Base-by-base conservation (phyloP, 2,113 vertebrate genomes). In the Osmerus mordax region DNA sequence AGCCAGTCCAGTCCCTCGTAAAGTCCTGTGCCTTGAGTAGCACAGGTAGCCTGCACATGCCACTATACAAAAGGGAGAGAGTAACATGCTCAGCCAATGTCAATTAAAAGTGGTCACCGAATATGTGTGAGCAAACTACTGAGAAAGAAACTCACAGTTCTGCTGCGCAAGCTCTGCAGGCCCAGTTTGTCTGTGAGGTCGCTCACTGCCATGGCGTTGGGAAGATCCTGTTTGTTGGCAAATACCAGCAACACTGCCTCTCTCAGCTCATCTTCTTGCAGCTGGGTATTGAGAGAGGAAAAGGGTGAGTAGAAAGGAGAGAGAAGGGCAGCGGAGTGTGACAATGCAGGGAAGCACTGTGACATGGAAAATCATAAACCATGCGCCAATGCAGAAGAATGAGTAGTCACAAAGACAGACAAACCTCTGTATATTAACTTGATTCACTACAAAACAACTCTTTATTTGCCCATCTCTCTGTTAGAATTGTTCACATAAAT, bases 151-250 rank as follows among this genome's bases (percentile, higher is more conserved):
- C 94, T 92, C 72, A 96, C 95, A 3, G 91, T 94, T 81, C 93
- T 89, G 89, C 87, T 91, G 69, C 92, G 92, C 66, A 94, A 85
- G 55, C 83, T 88, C 76, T 94, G 92, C 75, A 96, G 86, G 25
- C 92, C 93, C 85, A 97, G 91, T 78, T 95, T 96, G 81, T 95
- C 94, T 0, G 94, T 94, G 74, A 97, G 90, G 71, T 96, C 94
- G 0, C 92, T 92, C 82, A 93, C 92, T 0, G 86, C 87, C 94
- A 96, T 95, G 69, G 95, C 95, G 12, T 96, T 95, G 41, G 95
- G 95, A 85, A 96, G 91, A 83, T 96, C 95, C 87, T 96, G 96
- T 87, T 96, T 96, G 91, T 96, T 96, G 23, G 95, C 94, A 58
- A 96, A 96, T 58, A 96, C 93, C 78, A 96, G 92, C 80, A 96